Evolutionary conservation across 1,140 invertebrate genomes (phyloP), one percentile per base, ranked within the genome.

Genomic region (Goniozus legneri): DNA sequence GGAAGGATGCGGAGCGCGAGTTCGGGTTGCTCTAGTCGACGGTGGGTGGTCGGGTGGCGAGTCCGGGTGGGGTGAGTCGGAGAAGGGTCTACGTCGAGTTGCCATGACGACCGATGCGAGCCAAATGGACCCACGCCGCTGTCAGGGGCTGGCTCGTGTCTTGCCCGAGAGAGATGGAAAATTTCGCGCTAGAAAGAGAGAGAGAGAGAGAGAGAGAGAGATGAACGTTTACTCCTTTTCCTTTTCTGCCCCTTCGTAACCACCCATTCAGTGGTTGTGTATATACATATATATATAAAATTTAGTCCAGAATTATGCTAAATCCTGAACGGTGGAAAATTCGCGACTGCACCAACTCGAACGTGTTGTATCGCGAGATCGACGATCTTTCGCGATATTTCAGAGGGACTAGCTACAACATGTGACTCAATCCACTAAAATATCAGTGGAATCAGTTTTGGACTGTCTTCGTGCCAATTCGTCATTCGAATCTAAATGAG

Each of bases 41-140:
- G n/a, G n/a, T n/a, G n/a, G n/a, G n/a, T n/a, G n/a, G n/a, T n/a
- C n/a, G n/a, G n/a, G n/a, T n/a, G n/a, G n/a, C n/a, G n/a, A n/a
- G n/a, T 10, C 24, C 10, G 24, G 24, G 24, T 27, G 10, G 24
- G 10, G 24, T 27, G 51, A 44, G 44, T 44, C 35, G 40, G 32
- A 22, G 49, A 52, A 48, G 24, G 10, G 24, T 27, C 4, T 42
- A 65, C 55, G 60, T 40, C 48, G 52, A 64, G 67, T 69, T 69
- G 56, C 66, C 63, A 69, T 69, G 59, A 62, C 63, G 54, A 70
- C 66, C 61, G 64, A 56, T 58, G 58, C 54, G 64, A 67, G 62
- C 59, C 65, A 67, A 70, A 70, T 68, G 67, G 65, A 70, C 67
- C 64, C 56, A 66, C 60, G 54, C n/a, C 67, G 57, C 58, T 64